Conservation (phyloP, 2,888 invertebrate species). For the Venustoraphidia nigricollis region DNA sequence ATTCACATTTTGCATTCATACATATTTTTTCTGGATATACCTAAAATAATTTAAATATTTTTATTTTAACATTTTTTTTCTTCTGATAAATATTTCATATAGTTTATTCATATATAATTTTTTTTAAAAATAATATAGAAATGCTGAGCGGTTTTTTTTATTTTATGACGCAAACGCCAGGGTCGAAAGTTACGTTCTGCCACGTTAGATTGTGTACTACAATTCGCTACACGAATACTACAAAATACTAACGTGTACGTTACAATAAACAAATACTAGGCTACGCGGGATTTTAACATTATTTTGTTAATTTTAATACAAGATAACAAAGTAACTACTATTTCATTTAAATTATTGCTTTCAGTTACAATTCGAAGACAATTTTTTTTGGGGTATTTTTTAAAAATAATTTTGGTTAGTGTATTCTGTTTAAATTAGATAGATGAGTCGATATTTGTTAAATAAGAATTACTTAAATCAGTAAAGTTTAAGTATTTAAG, state of each 20-base stretch:
- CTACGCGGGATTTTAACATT: not conserved
- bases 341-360: constrained; percentile 24
- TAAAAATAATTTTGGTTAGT: too few relatives aligned
- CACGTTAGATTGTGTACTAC: not conserved
- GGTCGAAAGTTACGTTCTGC: constrained; percentile 27
- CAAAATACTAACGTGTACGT: not conserved
- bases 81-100: constrained; percentile 2
- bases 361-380: constrained; percentile 31
- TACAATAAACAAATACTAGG: not conserved
- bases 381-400: constrained; percentile 21
- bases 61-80: not conserved
- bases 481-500: too few relatives aligned
- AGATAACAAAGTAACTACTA: constrained; percentile 15
- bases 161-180: constrained; percentile 22
- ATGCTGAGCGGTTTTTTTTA: constrained; percentile 24
- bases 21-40: too few relatives aligned
- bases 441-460: too few relatives aligned
- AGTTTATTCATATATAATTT: constrained; percentile 2
- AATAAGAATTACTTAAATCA: too few relatives aligned
- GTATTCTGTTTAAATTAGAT: too few relatives aligned
- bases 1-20: too few relatives aligned
- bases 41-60: not conserved
- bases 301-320: not conserved
- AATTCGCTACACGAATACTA: not conserved
- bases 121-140: constrained; percentile 20